These are phyloP conservation scores for Parazoanthus atlanticus DNA, from an alignment of 92 coral and sea anemone genomes.

Conservation along the genomic window DNA sequence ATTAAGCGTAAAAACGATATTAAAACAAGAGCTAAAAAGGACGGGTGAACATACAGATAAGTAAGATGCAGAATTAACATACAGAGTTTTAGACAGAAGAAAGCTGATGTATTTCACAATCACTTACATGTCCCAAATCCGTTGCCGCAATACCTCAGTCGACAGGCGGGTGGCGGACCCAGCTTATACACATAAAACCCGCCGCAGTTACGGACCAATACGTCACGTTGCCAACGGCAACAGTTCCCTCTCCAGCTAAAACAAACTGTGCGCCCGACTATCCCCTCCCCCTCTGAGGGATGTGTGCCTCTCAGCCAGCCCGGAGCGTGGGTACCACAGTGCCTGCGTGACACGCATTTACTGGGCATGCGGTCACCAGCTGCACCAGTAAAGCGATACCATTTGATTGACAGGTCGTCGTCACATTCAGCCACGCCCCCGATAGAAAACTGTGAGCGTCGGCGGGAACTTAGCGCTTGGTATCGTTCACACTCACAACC, in stretches of 20 bases:
- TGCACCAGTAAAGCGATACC: constrained; percentile 62
- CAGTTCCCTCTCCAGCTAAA: constrained; percentile 55
- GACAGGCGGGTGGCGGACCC: constrained; percentile 39
- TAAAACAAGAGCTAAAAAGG: too few species aligned
- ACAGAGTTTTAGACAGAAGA: too few species aligned
- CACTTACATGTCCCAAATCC: not conserved
- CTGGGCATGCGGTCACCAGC: constrained; percentile 63
- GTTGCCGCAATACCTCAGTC: constrained; percentile 49
- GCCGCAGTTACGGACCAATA: constrained; percentile 64
- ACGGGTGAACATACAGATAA: too few species aligned
- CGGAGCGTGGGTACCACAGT: constrained; percentile 68
- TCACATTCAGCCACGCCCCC: constrained; percentile 45
- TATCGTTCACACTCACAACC: not conserved
- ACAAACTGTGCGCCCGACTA: constrained; percentile 58
- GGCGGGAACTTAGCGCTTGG: not conserved
- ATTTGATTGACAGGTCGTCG: constrained; percentile 15
- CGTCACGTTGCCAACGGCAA: constrained; percentile 38
- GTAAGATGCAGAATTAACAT: not conserved
- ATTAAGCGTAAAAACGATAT: too few species aligned
- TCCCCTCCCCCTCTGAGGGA: constrained; percentile 56
- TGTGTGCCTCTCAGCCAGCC: constrained; percentile 65
- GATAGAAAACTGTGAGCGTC: constrained; percentile 16
- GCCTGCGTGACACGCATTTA: constrained; percentile 42
- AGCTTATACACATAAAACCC: constrained; percentile 51
- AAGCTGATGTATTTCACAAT: not conserved